Percentiles rank a stretch among this genome's conserved stretches.
These are phyloP conservation scores for Holothuria scabra DNA, from an alignment of 53 echinoderm and acorn worm species.

Conservation along the genomic window DNA sequence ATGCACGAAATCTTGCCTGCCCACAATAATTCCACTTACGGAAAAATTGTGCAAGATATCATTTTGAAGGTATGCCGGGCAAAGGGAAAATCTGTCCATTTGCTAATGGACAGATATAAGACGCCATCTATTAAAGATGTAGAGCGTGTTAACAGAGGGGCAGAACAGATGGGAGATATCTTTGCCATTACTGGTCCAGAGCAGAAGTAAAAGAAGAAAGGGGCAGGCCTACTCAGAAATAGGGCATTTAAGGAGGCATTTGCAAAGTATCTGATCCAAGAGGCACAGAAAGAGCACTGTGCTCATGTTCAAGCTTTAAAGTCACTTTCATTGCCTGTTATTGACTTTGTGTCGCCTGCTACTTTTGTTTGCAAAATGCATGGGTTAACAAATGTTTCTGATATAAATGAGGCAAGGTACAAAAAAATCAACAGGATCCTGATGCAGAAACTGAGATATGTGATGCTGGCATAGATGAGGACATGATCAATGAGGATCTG, in stretches of 20 bases:
- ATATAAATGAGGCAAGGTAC: conserved; percentile 51
- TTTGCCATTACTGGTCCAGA: conserved; percentile 62
- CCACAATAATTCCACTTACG: conserved; percentile 58
- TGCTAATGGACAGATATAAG: conserved; percentile 57
- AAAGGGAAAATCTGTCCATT: conserved; percentile 10
- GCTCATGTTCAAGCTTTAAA: conserved; percentile 21
- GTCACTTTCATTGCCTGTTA: conserved; percentile 3
- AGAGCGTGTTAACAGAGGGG: conserved; percentile 27
- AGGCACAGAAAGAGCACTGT: conserved; percentile 18
- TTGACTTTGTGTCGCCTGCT: conserved; percentile 7
- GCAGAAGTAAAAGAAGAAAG: conserved; percentile 47
- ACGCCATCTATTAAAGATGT: conserved; percentile 60
- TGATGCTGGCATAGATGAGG: neutral
- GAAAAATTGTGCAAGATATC: conserved; percentile 43
- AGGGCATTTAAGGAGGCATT: conserved; percentile 44
- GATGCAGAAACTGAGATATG: conserved; percentile 4
- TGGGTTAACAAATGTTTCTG: conserved; percentile 1
- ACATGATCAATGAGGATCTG: conserved; percentile 12
- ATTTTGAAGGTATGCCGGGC: conserved; percentile 25
- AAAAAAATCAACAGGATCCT: neutral
- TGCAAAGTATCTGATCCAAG: conserved; percentile 5
- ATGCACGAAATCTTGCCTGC: conserved; percentile 57
- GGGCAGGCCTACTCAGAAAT: conserved; percentile 15
- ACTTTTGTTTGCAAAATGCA: conserved; percentile 53
- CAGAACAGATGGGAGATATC: conserved; percentile 3